Percentiles rank a stretch among this genome's conserved stretches.
Conservation (phyloP, 2,113 vertebrate species). For the Neofelis nebulosa region DNA sequence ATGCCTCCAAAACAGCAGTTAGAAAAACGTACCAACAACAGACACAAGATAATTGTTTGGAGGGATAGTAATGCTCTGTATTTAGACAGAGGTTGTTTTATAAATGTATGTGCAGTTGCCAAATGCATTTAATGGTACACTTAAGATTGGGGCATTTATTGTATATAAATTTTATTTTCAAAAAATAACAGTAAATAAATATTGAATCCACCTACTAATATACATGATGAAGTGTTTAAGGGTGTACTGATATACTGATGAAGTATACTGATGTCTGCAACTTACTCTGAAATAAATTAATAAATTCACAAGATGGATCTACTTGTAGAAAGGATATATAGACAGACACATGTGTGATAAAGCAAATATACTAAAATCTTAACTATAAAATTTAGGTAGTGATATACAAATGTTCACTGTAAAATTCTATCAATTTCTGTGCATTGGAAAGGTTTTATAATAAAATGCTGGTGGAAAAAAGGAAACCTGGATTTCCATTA, state of each 20-base stretch:
- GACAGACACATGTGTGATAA: not conserved
- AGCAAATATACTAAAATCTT: not conserved
- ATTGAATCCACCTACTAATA: not conserved
- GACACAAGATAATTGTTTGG: not conserved
- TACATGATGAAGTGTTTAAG: not conserved
- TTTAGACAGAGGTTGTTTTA: not conserved
- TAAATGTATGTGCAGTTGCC: not conserved
- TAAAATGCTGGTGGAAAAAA: not conserved
- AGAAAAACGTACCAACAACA: not conserved
- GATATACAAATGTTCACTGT: not conserved
- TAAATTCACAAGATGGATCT: not conserved
- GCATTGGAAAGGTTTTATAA: not conserved
- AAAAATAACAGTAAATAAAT: not conserved
- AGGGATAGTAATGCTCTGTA: not conserved
- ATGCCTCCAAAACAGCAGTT: not conserved
- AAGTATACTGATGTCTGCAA: not conserved
- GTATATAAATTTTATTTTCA: not conserved
- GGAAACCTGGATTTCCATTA: not conserved
- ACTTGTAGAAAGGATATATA: not conserved
- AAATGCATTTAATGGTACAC: not conserved
- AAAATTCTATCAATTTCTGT: not conserved
- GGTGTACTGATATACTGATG: no score
- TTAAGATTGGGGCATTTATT: not conserved
- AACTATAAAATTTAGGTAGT: not conserved
- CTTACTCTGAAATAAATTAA: constrained; percentile 1